Evolutionary conservation across 2,113 vertebrate species (phyloP).

Genomic region (Butorides virescens): DNA sequence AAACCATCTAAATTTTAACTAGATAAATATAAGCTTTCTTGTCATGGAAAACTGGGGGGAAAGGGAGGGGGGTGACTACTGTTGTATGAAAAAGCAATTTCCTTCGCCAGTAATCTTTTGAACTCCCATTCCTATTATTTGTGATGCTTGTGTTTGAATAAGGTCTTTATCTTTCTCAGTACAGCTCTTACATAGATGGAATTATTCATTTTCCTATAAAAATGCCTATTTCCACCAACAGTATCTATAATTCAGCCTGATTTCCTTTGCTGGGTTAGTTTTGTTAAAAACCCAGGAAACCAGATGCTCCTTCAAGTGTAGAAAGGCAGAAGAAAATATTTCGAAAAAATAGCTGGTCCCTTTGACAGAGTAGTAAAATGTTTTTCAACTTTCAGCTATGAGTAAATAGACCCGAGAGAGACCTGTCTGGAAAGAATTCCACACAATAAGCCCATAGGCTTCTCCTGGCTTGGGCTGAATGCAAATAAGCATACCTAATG

Average conservation of each 20-base stretch:
- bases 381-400: neutral
- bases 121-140: neutral
- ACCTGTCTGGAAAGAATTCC: neutral
- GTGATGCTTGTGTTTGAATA: neutral
- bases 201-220: constrained; percentile 35
- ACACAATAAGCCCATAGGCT: neutral
- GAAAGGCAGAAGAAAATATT: neutral
- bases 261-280: neutral
- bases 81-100: constrained; percentile 18
- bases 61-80: neutral
- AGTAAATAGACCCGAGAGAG: neutral
- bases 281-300: neutral
- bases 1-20: neutral
- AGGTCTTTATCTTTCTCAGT: neutral
- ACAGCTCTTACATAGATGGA: neutral
- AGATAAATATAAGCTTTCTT: neutral
- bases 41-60: neutral
- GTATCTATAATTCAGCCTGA: neutral
- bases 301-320: neutral
- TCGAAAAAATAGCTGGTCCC: neutral
- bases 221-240: neutral
- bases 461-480: neutral
- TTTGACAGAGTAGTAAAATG: neutral
- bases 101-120: neutral
- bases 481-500: neutral